Evolutionary conservation across 2,113 vertebrate species (phyloP).

Genomic region (Neodontobutis hainanensis): DNA sequence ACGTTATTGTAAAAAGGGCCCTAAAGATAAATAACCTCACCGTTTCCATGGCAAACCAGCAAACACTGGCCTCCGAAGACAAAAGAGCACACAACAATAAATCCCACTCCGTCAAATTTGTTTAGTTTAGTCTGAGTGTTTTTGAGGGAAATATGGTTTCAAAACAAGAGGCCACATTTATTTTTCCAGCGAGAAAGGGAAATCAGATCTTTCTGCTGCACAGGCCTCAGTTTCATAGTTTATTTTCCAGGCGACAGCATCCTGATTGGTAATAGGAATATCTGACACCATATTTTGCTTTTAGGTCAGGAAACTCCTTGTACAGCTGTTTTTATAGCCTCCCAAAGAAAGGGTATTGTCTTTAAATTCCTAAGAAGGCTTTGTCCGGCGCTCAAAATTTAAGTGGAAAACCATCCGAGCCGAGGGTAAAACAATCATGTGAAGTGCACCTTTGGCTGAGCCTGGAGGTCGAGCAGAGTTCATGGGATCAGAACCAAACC

Average conservation of each 20-base stretch:
- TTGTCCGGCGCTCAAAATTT: conserved; percentile 64
- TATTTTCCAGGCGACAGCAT: conserved; percentile 73
- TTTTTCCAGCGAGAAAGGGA: conserved; percentile 79
- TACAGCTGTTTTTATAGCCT: conserved; percentile 77
- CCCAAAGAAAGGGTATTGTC: conserved; percentile 74
- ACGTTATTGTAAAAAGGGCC: conserved; percentile 75
- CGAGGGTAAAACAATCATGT: conserved; percentile 61
- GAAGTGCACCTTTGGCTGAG: conserved; percentile 41
- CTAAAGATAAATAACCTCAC: conserved; percentile 82
- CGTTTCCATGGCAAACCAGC: conserved; percentile 84
- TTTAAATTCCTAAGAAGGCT: conserved; percentile 74
- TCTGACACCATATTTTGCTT: conserved; percentile 74
- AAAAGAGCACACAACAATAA: conserved; percentile 82
- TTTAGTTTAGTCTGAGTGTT: conserved; percentile 81
- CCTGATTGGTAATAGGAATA: conserved; percentile 77
- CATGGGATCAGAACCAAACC: conserved; percentile 40
- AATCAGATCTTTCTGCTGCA: conserved; percentile 72
- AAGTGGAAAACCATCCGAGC: conserved; percentile 72
- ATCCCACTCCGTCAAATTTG: conserved; percentile 85
- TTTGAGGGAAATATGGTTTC: conserved; percentile 80
- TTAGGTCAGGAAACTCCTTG: conserved; percentile 76
- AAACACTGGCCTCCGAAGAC: conserved; percentile 77
- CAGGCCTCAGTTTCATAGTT: conserved; percentile 60
- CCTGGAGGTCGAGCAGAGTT: conserved; percentile 60
- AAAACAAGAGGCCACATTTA: conserved; percentile 74